Percentiles rank a stretch among this genome's conserved stretches.
Conservation (phyloP, 2,888 invertebrate species). For the Nymphalis c-album region DNA sequence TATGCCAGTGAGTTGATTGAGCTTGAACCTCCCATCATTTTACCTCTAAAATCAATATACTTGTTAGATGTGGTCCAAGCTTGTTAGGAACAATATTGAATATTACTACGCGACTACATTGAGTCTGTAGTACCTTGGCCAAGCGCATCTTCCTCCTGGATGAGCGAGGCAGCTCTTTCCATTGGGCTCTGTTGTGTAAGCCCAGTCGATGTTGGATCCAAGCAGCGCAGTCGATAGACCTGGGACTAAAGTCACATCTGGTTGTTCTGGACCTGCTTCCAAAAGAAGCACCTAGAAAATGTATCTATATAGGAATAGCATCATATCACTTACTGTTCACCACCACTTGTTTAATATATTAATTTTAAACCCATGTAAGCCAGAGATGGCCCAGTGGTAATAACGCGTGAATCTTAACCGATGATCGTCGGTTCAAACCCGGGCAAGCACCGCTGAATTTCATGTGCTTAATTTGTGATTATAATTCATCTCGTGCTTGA, state of each 20-base stretch:
- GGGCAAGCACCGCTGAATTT: too few species aligned
- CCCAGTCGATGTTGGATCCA: conserved; percentile 85
- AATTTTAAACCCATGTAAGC: too few species aligned
- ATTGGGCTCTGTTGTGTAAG: conserved; percentile 82
- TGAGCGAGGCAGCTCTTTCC: conserved; percentile 80
- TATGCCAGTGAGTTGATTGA: conserved; percentile 84
- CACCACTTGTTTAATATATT: too few species aligned
- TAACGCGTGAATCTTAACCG: too few species aligned
- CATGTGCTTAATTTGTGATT: too few species aligned
- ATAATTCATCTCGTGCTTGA: too few species aligned
- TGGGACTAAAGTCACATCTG: conserved; percentile 82
- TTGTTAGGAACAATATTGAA: neutral
- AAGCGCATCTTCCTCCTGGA: conserved; percentile 75
- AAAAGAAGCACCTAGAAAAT: conserved; percentile 79
- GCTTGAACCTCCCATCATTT: conserved; percentile 85
- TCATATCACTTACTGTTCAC: too few species aligned
- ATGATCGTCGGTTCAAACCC: too few species aligned
- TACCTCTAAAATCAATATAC: conserved; percentile 64
- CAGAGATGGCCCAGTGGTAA: too few species aligned
- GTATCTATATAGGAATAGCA: too few species aligned
- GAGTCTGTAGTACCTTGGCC: conserved; percentile 63
- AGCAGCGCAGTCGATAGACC: conserved; percentile 79
- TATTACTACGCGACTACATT: too few species aligned
- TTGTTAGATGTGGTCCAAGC: neutral
- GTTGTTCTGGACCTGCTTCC: conserved; percentile 85